phyloP scores from a whole-genome alignment of 2,113 vertebrate species.

The Guaruba guarouba region DNA sequence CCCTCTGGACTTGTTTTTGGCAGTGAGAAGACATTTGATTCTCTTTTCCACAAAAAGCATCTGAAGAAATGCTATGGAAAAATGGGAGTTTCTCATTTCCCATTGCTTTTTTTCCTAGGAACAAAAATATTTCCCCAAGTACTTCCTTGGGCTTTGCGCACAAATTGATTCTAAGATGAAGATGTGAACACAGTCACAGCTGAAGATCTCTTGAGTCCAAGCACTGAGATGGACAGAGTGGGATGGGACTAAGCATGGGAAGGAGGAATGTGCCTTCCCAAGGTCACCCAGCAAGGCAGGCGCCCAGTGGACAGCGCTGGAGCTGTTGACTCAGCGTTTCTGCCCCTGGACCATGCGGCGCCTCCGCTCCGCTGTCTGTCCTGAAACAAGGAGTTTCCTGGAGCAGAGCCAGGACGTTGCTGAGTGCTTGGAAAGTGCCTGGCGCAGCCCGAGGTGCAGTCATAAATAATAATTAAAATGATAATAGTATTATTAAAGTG shows the following conservation, averaged over 20 bases:
- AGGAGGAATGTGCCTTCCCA: neutral
- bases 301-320: neutral
- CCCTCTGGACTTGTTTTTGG: neutral
- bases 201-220: neutral
- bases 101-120: neutral
- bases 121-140: neutral
- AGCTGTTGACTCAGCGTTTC: neutral
- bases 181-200: rapidly evolving
- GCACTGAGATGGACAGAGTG: neutral
- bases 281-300: neutral
- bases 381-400: conserved; percentile 11
- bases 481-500: neutral
- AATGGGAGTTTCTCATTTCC: neutral
- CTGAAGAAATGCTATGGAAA: neutral
- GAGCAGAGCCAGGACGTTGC: conserved; percentile 24
- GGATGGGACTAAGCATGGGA: neutral
- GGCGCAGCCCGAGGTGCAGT: neutral
- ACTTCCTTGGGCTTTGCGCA: neutral
- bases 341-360: neutral
- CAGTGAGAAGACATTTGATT: neutral
- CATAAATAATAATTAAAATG: conserved; percentile 7
- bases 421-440: conserved; percentile 12
- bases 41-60: neutral
- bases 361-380: neutral
- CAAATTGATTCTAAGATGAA: neutral